Percentiles rank a stretch among this genome's conserved stretches.
Conservation (phyloP, 2,888 invertebrate genomes). For the Ethmia dodecea region DNA sequence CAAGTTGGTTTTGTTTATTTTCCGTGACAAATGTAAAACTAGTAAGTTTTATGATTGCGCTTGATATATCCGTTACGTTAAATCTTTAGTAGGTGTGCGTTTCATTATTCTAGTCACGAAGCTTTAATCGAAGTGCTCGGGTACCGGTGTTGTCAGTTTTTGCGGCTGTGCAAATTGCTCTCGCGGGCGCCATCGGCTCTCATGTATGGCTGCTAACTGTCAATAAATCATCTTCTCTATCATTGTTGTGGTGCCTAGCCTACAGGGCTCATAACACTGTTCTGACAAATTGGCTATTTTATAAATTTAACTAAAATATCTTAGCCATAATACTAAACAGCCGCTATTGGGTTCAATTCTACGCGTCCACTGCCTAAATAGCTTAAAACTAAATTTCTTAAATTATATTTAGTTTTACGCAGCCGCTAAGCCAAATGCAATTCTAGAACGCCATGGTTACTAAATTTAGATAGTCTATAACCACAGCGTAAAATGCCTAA, state of each 20-base stretch:
- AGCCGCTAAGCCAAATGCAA: too few relatives aligned
- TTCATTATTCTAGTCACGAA: conserved; percentile 13
- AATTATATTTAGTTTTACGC: too few relatives aligned
- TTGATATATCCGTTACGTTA: conserved; percentile 19
- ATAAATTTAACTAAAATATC: too few relatives aligned
- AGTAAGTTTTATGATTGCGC: background rate
- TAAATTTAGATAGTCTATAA: too few relatives aligned
- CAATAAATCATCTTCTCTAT: conserved; percentile 46
- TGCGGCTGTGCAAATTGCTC: conserved; percentile 46
- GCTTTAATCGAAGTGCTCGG: background rate
- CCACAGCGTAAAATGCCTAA: too few relatives aligned
- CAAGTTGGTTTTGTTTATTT: too few relatives aligned
- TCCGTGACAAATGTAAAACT: background rate
- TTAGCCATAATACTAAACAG: too few relatives aligned
- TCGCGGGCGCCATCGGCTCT: conserved; percentile 37
- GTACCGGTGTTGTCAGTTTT: conserved; percentile 42
- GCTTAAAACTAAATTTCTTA: too few relatives aligned
- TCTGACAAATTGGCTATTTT: background rate
- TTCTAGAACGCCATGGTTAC: too few relatives aligned
- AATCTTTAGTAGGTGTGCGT: conserved; percentile 19
- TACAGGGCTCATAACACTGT: conserved; percentile 10
- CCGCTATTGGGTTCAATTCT: too few relatives aligned
- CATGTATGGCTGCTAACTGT: conserved; percentile 42
- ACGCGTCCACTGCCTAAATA: too few relatives aligned
- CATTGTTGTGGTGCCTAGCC: too few relatives aligned